These are phyloP conservation scores for Atherinosoma microstoma DNA, from an alignment of 2,797 vertebrate species.

Conservation along the genomic window DNA sequence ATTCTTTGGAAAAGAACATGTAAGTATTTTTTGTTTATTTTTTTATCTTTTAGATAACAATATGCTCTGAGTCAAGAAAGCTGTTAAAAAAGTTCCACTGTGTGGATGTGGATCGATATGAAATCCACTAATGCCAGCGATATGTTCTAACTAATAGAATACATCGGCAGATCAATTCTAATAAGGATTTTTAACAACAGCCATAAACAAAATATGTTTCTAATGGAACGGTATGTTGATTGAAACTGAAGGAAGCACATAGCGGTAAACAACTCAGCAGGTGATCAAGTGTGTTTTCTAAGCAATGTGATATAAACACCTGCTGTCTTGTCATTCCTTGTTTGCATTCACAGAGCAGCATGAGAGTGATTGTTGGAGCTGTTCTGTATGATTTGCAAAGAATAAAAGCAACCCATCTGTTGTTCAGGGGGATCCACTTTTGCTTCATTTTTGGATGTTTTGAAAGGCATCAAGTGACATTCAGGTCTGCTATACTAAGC, in stretches of 20 bases:
- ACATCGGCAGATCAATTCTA: background rate
- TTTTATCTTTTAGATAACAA: background rate
- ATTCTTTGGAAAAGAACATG: slow-evolving; percentile 13
- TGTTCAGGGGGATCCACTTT: slow-evolving; percentile 13
- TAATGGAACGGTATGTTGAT: slow-evolving; percentile 28
- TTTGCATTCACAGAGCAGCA: slow-evolving; percentile 22
- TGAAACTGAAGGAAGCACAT: slow-evolving; percentile 26
- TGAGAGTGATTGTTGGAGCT: slow-evolving; percentile 1
- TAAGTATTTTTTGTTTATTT: background rate
- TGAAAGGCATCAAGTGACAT: background rate
- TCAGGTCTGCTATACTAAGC: slow-evolving; percentile 4
- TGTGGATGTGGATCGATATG: background rate
- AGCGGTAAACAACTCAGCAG: slow-evolving; percentile 40
- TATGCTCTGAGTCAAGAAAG: too few relatives aligned
- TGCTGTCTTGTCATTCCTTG: slow-evolving; percentile 36
- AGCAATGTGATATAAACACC: slow-evolving; percentile 33
- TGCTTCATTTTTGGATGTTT: slow-evolving; percentile 11
- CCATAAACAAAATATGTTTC: slow-evolving; percentile 18
- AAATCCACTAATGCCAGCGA: background rate
- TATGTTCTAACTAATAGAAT: slow-evolving; percentile 5
- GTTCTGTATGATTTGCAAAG: slow-evolving; percentile 10
- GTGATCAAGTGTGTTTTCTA: slow-evolving; percentile 31
- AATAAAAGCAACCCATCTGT: slow-evolving; percentile 2
- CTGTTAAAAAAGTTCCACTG: background rate
- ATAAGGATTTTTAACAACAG: background rate